These are phyloP conservation scores for Papilio protenor DNA, from an alignment of 2,888 invertebrate genomes.

Conservation along the genomic window DNA sequence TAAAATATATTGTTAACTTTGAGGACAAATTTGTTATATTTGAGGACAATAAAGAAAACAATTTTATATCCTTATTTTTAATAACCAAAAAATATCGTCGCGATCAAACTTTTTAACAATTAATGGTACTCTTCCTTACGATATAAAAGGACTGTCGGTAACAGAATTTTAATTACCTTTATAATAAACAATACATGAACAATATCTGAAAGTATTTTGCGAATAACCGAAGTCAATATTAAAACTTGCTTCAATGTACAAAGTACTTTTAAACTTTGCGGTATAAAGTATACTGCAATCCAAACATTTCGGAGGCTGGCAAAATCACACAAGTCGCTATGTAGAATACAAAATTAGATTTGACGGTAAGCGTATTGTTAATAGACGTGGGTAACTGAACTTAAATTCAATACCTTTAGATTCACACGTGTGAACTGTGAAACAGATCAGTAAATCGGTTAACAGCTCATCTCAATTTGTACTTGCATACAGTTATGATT, in stretches of 20 bases:
- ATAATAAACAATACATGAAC: not conserved
- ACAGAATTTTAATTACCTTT: not conserved
- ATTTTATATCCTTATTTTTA: not conserved
- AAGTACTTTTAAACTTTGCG: slow-evolving; percentile 9
- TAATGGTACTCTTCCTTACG: not conserved
- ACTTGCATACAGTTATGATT: too few species aligned
- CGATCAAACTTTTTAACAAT: not conserved
- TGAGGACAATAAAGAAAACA: not conserved
- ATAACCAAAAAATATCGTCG: not conserved
- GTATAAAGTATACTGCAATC: not conserved
- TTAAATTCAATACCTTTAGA: too few species aligned
- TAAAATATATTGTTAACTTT: not conserved
- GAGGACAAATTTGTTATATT: too few species aligned
- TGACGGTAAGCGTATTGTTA: not conserved
- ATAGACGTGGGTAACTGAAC: too few species aligned
- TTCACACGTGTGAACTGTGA: too few species aligned
- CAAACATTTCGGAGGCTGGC: not conserved
- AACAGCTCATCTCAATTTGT: too few species aligned
- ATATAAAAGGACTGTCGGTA: not conserved
- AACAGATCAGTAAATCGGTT: too few species aligned
- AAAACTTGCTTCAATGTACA: slow-evolving; percentile 28
- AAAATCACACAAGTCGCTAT: not conserved
- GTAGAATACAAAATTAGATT: not conserved
- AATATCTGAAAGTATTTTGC: slow-evolving; percentile 15
- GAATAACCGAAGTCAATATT: slow-evolving; percentile 15